Evolutionary conservation across 2,888 invertebrate species (phyloP).

Genomic region (Orthosia cruda): DNA sequence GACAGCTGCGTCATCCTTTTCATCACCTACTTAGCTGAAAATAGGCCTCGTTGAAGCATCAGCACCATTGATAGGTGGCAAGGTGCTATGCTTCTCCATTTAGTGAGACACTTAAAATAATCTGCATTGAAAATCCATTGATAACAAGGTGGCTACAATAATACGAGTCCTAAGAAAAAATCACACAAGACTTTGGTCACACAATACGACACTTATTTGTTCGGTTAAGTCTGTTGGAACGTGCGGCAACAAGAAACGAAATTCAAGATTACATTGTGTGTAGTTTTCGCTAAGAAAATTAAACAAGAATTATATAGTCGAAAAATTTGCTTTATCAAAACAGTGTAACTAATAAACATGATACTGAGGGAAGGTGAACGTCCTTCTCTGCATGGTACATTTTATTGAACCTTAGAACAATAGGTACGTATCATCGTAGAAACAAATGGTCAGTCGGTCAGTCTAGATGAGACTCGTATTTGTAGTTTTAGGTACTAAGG

Average conservation of each 20-base stretch:
- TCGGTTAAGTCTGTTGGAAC: constrained; percentile 13
- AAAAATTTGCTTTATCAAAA: constrained; percentile 18
- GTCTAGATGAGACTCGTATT: no score
- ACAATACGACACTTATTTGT: constrained; percentile 14
- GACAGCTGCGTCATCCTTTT: no score
- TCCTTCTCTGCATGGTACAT: constrained; percentile 1
- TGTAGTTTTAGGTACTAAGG: no score
- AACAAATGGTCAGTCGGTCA: no score
- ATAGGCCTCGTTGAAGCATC: no score
- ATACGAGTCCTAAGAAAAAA: not conserved
- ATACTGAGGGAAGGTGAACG: constrained; percentile 46
- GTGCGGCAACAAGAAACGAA: constrained; percentile 51
- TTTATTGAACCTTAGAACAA: constrained; percentile 20
- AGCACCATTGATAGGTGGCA: no score
- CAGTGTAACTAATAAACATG: constrained; percentile 20
- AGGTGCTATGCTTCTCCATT: no score
- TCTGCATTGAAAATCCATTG: no score
- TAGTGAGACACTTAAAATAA: no score
- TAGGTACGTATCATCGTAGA: not conserved
- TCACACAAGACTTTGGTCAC: constrained; percentile 5
- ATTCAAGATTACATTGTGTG: constrained; percentile 37
- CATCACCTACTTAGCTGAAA: no score
- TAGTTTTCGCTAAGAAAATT: constrained; percentile 25
- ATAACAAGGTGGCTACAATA: no score
- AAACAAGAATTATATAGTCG: constrained; percentile 22